These are phyloP conservation scores for Drosophila orosa DNA, from an alignment of 1,140 invertebrate species.

Conservation along the genomic window DNA sequence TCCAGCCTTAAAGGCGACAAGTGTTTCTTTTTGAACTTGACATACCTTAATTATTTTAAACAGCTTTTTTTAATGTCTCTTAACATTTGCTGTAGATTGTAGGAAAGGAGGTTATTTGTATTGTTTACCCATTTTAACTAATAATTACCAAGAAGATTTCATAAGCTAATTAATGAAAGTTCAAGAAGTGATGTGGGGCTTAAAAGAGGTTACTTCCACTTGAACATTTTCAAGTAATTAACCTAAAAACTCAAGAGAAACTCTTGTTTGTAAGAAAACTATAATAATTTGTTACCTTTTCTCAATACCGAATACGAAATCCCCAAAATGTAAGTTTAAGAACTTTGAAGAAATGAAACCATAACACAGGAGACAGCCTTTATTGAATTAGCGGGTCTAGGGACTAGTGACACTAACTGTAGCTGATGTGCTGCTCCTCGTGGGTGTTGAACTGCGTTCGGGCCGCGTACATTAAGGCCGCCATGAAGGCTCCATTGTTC, in stretches of 20 bases:
- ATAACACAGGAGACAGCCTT: conserved; percentile 49
- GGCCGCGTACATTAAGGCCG: conserved; percentile 75
- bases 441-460: conserved; percentile 68
- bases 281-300: not conserved
- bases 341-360: conserved; percentile 22
- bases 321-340: not conserved
- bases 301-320: not conserved
- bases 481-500: conserved; percentile 82
- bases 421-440: conserved; percentile 68
- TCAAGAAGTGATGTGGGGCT: too few relatives aligned
- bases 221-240: not conserved
- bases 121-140: too few relatives aligned
- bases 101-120: too few relatives aligned
- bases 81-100: not conserved
- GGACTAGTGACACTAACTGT: conserved; percentile 44
- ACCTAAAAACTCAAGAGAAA: not conserved
- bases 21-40: not conserved
- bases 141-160: too few relatives aligned
- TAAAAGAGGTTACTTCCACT: not conserved
- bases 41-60: not conserved
- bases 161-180: too few relatives aligned
- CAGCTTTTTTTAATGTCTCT: not conserved
- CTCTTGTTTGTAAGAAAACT: not conserved
- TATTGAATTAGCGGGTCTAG: conserved; percentile 38
- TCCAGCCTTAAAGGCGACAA: not conserved